Evolutionary conservation across 2,113 vertebrate species (phyloP).

Genomic region (Dipodomys stephensi): DNA sequence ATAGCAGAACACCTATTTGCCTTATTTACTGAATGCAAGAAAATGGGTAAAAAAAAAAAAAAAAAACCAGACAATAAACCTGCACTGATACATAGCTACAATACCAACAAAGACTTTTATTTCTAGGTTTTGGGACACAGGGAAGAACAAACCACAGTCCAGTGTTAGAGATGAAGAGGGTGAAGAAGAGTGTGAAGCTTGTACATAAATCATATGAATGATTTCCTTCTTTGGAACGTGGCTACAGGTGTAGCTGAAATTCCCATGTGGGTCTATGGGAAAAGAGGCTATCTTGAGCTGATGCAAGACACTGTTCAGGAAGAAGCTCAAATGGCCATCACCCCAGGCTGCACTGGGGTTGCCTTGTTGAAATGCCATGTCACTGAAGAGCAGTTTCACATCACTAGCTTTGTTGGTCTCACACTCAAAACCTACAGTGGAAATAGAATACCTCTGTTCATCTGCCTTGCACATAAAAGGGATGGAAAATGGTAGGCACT

Average conservation of each 20-base stretch:
- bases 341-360: background rate
- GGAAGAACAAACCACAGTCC: background rate
- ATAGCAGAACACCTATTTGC: background rate
- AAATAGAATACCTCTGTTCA: conserved; percentile 44
- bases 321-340: background rate
- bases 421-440: background rate
- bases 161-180: background rate
- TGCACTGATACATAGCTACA: background rate
- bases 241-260: background rate
- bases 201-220: background rate
- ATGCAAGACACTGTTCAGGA: background rate
- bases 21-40: conserved; percentile 17
- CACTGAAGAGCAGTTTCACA: background rate
- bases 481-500: background rate
- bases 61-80: background rate
- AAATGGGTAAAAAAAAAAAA: background rate
- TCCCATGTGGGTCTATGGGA: background rate
- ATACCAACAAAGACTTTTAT: background rate
- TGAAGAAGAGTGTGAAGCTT: background rate
- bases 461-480: conserved; percentile 32
- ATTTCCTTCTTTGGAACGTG: background rate
- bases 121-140: background rate
- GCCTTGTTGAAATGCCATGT: background rate
- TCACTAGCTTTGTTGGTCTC: conserved; percentile 17
- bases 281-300: conserved; percentile 27